Base-by-base conservation (phyloP, 2,113 vertebrate genomes). In the Elephas maximus region DNA sequence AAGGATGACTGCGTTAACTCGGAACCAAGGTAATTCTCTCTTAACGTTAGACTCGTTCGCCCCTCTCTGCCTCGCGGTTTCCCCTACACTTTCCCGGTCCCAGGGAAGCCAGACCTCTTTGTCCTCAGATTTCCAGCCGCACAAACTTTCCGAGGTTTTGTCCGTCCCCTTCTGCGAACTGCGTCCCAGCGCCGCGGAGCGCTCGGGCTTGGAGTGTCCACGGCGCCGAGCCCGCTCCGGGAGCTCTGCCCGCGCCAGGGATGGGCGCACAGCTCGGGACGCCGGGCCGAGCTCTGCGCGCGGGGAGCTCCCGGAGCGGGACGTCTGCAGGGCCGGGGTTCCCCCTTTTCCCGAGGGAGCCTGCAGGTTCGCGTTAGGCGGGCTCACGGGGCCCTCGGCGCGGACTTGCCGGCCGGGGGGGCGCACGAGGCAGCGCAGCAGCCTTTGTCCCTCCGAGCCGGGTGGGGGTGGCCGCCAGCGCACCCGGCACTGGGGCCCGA, bases 91-190 rank as follows among this genome's bases (percentile, higher is more conserved):
- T 41, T 80, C 28, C 69, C 18, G 3, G 20, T 37, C 65, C 28
- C 62, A 4, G 90, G 93, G 80, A 97, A 79, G 78, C 78, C 92
- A n/a, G 77, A 80, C 85, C 84, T 87, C 82, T 96, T 85, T 79
- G 92, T 96, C 41, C 44, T 93, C 69, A 1, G 33, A 1, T 87
- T 67, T 92, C 3, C 45, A 93, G 83, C 60, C 30, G 17, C 83
- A 69, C n/a, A 90, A 97, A 97, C 93, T 97, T 96, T 92, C 48
- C 79, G 69, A 97, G 93, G 87, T 87, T 87, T 21, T 6, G 95
- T 51, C 82, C 24, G 45, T 73, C 20, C 71, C 90, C 18, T 28
- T n/a, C 81, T 26, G 41, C 11, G 6, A 63, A 81, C 26, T 21
- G 28, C 24, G 51, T 69, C 77, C 92, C 87, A 18, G 26, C 4